Percentiles rank a stretch among this genome's conserved stretches.
Conservation (phyloP, 2,797 vertebrate genomes). For the Semotilus atromaculatus region DNA sequence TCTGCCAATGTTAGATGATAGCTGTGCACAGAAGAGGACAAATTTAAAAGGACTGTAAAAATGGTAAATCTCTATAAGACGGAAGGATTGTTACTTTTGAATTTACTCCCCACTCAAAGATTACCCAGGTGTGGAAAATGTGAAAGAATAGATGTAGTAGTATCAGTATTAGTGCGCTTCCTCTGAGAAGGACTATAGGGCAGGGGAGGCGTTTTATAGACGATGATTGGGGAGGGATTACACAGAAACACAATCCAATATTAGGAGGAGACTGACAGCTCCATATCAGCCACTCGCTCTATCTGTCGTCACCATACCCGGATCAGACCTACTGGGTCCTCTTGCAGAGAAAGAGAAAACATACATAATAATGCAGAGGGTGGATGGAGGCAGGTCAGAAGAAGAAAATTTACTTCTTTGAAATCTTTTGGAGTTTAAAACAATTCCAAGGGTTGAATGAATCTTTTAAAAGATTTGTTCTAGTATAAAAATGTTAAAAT, state of each 20-base stretch:
- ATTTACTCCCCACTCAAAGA: constrained; percentile 5
- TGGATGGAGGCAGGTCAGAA: not conserved
- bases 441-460: not conserved
- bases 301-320: constrained; percentile 33
- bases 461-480: not conserved
- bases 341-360: not conserved
- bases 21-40: constrained; percentile 3
- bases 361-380: not conserved
- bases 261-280: constrained; percentile 18
- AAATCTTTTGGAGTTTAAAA: not conserved
- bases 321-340: constrained; percentile 25
- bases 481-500: not conserved
- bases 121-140: not conserved
- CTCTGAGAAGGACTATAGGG: constrained; percentile 39
- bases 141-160: not conserved
- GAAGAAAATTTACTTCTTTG: not conserved
- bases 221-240: constrained; percentile 31
- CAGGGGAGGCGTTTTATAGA: constrained; percentile 31
- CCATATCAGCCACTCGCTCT: constrained; percentile 29
- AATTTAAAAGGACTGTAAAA: constrained; percentile 1
- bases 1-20: constrained; percentile 59
- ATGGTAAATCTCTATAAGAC: not conserved
- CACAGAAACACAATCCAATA: constrained; percentile 31
- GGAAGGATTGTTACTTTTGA: not conserved
- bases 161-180: constrained; percentile 25